These are phyloP conservation scores for Poecilia latipinna DNA, from an alignment of 2,113 vertebrate species.

Conservation along the genomic window DNA sequence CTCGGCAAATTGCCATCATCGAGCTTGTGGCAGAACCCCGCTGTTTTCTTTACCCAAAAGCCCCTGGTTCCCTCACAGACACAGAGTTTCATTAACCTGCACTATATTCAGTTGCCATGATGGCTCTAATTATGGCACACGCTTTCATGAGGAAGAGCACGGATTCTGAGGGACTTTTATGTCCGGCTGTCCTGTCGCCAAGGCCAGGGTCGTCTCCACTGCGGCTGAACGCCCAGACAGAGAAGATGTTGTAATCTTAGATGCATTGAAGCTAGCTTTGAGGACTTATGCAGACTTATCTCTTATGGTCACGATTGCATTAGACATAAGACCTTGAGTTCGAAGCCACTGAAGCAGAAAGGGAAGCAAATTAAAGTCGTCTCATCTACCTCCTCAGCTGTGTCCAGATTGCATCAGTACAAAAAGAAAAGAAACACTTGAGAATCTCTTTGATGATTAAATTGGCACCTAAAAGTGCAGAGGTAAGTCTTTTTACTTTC, in stretches of 20 bases:
- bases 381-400: slow-evolving; percentile 72
- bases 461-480: slow-evolving; percentile 29
- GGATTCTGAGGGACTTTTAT: slow-evolving; percentile 68
- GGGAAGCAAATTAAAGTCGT: slow-evolving; percentile 74
- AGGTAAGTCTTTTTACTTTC: slow-evolving; percentile 40
- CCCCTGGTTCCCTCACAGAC: slow-evolving; percentile 76
- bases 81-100: slow-evolving; percentile 81
- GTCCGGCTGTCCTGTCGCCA: slow-evolving; percentile 70
- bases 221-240: slow-evolving; percentile 41
- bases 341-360: slow-evolving; percentile 64
- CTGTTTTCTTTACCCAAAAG: slow-evolving; percentile 81
- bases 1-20: slow-evolving; percentile 83
- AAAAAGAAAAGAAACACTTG: slow-evolving; percentile 20
- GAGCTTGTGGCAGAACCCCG: slow-evolving; percentile 80
- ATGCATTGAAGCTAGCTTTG: slow-evolving; percentile 75
- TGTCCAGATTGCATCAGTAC: slow-evolving; percentile 68
- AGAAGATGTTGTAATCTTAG: slow-evolving; percentile 70
- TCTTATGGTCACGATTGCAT: slow-evolving; percentile 72
- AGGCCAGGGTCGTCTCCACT: slow-evolving; percentile 66
- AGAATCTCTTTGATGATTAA: slow-evolving; percentile 41
- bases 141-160: slow-evolving; percentile 71
- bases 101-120: slow-evolving; percentile 80
- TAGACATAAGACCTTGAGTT: slow-evolving; percentile 70
- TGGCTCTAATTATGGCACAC: slow-evolving; percentile 83
- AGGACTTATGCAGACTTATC: slow-evolving; percentile 71